phyloP scores from a whole-genome alignment of 2,888 invertebrate species.

The Drosophila recens region DNA sequence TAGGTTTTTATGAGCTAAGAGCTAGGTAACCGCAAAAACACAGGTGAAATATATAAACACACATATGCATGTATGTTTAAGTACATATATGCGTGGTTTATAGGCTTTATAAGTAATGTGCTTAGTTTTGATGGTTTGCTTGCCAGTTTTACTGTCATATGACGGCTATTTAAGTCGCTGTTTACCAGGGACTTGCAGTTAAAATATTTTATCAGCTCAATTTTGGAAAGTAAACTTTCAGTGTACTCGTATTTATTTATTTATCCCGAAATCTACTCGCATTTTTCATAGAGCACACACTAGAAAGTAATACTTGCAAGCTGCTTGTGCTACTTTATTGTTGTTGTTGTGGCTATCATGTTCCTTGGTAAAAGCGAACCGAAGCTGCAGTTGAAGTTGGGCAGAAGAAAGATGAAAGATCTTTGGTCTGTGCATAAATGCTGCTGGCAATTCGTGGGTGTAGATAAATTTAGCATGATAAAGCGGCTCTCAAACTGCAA shows the following conservation, averaged over 20 bases:
- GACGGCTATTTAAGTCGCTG: not conserved
- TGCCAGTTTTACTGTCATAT: conserved; percentile 18
- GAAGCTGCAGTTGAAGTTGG: conserved; percentile 6
- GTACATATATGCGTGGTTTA: not conserved
- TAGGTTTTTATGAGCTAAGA: conserved; percentile 30
- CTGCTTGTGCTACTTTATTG: conserved; percentile 56
- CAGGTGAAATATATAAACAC: conserved; percentile 26
- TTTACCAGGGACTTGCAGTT: conserved; percentile 7
- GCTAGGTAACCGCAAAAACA: conserved; percentile 44
- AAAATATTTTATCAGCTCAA: not conserved
- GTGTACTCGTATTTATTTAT: conserved; percentile 7
- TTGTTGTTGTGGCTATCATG: conserved; percentile 42
- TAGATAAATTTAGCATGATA: conserved; percentile 71
- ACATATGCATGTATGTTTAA: not conserved
- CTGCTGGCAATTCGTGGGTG: conserved; percentile 77
- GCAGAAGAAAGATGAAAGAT: conserved; percentile 47
- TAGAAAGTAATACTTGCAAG: conserved; percentile 58
- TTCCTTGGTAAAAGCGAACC: conserved; percentile 45
- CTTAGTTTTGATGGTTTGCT: conserved; percentile 34
- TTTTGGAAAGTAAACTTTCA: conserved; percentile 19
- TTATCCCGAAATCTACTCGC: conserved; percentile 67
- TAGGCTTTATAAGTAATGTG: conserved; percentile 16
- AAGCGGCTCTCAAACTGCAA: conserved; percentile 19
- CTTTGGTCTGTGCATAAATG: conserved; percentile 69
- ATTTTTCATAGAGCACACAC: conserved; percentile 68